phyloP scores from a whole-genome alignment of 2,888 invertebrate genomes.

The Nymphalis urticae region DNA sequence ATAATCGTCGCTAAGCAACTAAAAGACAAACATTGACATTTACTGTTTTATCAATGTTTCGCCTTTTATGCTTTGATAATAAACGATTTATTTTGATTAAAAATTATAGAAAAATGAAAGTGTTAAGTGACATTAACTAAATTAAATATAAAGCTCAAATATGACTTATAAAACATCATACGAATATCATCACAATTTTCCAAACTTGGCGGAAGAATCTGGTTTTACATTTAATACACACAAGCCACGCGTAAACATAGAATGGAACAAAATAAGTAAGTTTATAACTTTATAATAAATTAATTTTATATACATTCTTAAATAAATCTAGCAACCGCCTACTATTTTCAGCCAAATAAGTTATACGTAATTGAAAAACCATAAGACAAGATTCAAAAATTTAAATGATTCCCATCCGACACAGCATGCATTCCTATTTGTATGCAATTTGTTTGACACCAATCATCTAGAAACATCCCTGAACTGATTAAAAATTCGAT shows the following conservation, averaged over 20 bases:
- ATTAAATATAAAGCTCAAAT: slow-evolving; percentile 16
- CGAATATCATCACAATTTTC: slow-evolving; percentile 85
- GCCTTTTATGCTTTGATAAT: not conserved
- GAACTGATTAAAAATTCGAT: too few species aligned
- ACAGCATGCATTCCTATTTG: too few species aligned
- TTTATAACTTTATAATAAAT: slow-evolving; percentile 38
- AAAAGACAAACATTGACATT: slow-evolving; percentile 39
- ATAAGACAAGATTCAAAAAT: too few species aligned
- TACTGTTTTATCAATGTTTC: not conserved
- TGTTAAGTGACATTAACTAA: not conserved
- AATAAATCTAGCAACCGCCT: too few species aligned
- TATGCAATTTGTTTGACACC: too few species aligned
- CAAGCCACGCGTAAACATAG: slow-evolving; percentile 80
- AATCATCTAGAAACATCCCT: too few species aligned
- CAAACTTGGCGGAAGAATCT: slow-evolving; percentile 85
- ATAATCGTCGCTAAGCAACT: slow-evolving; percentile 48
- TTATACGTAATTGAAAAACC: too few species aligned
- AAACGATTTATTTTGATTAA: not conserved
- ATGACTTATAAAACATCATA: slow-evolving; percentile 76
- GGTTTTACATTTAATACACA: slow-evolving; percentile 85
- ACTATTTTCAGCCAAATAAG: too few species aligned
- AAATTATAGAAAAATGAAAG: not conserved
- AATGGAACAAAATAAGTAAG: slow-evolving; percentile 86
- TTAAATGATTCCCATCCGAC: too few species aligned
- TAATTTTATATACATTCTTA: too few species aligned